Evolutionary conservation across 2,113 vertebrate species (phyloP), one percentile per base, ranked within the genome.

Genomic region (Coregonus clupeaformis): DNA sequence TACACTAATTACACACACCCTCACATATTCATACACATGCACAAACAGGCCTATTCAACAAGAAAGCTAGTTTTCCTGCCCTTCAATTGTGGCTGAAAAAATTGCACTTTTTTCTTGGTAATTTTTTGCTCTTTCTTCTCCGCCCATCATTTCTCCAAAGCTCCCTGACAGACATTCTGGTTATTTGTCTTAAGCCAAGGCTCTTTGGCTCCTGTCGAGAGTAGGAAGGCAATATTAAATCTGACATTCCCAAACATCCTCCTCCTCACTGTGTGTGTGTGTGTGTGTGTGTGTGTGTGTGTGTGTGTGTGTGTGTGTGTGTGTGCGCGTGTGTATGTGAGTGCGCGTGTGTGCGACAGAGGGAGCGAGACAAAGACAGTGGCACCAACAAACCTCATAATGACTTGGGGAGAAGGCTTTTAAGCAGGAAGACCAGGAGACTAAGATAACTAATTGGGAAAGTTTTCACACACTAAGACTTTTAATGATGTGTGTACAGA

Each of bases 121-220:
- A 36, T 45, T 5, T 47, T 45, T 25, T 78, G 7, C 18, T 62
- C 60, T 62, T 30, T 73, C 66, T 78, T 24, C 27, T 64, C 72
- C 3, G 29, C 27, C 71, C 49, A 36, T 52, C 72, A 30, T 68
- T 74, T 69, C 64, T 69, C 20, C 18, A 49, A 62, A 73, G 59
- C 42, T 16, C 27, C 36, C 45, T 70, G 77, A 79, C 62, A 74
- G 67, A 66, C 68, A 64, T 70, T 78, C 27, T 16, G 27, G 72
- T 55, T 73, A 74, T 74, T 78, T 74, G 72, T 74, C 72, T 74
- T 57, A 68, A 78, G 66, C 57, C 59, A 25, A 62, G 45, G 67
- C 45, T 79, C 32, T 59, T 64, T 64, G 14, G 59, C 27, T 78
- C 29, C 77, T 74, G 68, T 79, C 72, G 29, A 30, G 67, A 68